Percentiles rank a stretch among this genome's conserved stretches.
Conservation (phyloP, 1,140 invertebrate species). For the Lucilia cuprina region DNA sequence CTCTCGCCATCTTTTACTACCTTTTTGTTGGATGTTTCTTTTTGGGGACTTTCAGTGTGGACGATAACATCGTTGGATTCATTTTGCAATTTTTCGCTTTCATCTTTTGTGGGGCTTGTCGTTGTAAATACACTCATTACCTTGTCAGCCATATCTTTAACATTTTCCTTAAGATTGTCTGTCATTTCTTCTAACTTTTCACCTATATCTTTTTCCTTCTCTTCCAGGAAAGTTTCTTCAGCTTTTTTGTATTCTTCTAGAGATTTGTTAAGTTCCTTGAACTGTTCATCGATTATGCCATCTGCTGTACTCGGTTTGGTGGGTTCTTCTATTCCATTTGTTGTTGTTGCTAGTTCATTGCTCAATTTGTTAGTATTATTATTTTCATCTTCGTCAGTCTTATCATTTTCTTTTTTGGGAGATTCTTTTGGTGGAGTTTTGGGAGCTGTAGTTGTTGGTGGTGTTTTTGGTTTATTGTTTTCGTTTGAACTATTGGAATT, state of each 20-base stretch:
- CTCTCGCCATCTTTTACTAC: conserved; percentile 24
- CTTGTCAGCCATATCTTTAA: conserved; percentile 27
- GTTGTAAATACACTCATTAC: conserved; percentile 26
- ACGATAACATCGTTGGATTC: conserved; percentile 6
- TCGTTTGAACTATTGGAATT: not conserved
- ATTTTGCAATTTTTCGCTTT: not conserved
- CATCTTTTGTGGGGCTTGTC: not conserved
- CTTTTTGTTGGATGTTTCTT: not conserved
- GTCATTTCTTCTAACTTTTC: conserved; percentile 4
- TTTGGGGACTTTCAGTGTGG: not conserved
- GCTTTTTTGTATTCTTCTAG: not conserved
- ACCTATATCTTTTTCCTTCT: not conserved
- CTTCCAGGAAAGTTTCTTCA: not conserved
- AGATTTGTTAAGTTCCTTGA: not conserved
- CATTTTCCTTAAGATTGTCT: conserved; percentile 37
- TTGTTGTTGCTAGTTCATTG: not conserved
- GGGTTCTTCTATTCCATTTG: too few relatives aligned
- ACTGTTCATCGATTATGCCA: not conserved
- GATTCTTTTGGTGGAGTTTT: not conserved
- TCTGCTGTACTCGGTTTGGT: not conserved
- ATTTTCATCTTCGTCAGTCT: conserved; percentile 33
- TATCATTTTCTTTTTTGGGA: conserved; percentile 7
- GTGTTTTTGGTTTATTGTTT: not conserved
- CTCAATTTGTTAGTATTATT: not conserved
- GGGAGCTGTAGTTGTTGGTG: not conserved